These are phyloP conservation scores for Carterocephalus palaemon DNA, from an alignment of 2,888 invertebrate species.

Conservation along the genomic window DNA sequence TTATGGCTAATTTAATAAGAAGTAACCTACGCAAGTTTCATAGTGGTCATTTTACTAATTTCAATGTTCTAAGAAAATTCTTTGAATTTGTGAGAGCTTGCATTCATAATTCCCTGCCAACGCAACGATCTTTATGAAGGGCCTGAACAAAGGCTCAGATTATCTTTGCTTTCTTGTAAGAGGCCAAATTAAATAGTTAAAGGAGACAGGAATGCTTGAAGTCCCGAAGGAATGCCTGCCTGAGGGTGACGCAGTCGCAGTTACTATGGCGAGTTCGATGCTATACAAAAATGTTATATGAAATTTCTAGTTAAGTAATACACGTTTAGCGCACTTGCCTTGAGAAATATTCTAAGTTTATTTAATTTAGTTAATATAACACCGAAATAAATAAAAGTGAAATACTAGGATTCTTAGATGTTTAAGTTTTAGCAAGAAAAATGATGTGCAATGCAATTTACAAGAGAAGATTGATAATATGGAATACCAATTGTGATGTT, in stretches of 20 bases:
- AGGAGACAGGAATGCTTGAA: conserved; percentile 46
- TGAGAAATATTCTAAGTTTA: too few relatives aligned
- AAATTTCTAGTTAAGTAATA: neutral
- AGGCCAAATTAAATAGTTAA: conserved; percentile 68
- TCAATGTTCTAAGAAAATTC: conserved; percentile 21
- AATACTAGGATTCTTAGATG: too few relatives aligned
- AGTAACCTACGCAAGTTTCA: conserved; percentile 11
- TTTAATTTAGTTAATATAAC: too few relatives aligned
- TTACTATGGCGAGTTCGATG: conserved; percentile 23
- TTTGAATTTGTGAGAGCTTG: conserved; percentile 25
- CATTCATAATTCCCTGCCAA: conserved; percentile 48
- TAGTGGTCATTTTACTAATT: neutral
- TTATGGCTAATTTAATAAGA: conserved; percentile 20
- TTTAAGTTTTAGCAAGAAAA: too few relatives aligned
- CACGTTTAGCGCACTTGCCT: neutral
- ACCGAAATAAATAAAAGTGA: too few relatives aligned
- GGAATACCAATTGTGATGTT: neutral
- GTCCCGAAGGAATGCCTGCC: conserved; percentile 40
- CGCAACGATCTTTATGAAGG: conserved; percentile 63
- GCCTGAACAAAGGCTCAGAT: conserved; percentile 62
- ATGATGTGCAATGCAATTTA: too few relatives aligned
- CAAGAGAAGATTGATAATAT: conserved; percentile 25
- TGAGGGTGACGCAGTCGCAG: conserved; percentile 15
- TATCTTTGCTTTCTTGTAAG: conserved; percentile 55
- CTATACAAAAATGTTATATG: conserved; percentile 7